Evolutionary conservation across 2,797 vertebrate species (phyloP).

Genomic region (Sebastes elongatus): DNA sequence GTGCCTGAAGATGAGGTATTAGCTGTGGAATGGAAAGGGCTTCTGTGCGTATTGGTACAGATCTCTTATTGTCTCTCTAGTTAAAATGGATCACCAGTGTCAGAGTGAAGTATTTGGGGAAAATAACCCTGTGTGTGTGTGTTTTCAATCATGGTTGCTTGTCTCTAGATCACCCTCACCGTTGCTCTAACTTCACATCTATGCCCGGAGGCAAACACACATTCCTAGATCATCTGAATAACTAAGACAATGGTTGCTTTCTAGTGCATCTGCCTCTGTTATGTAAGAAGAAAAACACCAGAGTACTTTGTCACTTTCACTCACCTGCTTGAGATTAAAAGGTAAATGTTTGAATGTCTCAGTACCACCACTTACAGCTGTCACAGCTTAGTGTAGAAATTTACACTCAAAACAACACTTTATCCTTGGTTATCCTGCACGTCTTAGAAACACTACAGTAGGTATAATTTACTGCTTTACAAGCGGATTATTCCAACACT

Average conservation of each 20-base stretch:
- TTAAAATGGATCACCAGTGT: constrained; percentile 2
- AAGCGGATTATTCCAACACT: constrained; percentile 36
- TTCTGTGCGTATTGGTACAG: background rate
- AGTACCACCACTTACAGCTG: constrained; percentile 42
- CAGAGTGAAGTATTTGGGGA: background rate
- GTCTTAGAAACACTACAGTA: constrained; percentile 28
- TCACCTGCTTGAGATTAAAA: constrained; percentile 22
- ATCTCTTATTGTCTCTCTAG: constrained; percentile 2
- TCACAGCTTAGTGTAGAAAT: constrained; percentile 32
- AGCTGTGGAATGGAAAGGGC: background rate
- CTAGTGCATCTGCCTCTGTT: background rate
- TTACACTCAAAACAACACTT: constrained; percentile 51
- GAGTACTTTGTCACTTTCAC: background rate
- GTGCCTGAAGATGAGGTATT: background rate
- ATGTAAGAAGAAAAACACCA: background rate
- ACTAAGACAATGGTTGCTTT: background rate
- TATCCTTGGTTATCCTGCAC: constrained; percentile 38
- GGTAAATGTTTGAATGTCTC: constrained; percentile 22
- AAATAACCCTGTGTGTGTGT: constrained; percentile 16
- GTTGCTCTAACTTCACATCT: constrained; percentile 24
- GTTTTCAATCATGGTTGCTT: constrained; percentile 44
- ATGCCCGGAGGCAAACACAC: background rate
- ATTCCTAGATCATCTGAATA: background rate
- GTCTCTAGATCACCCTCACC: constrained; percentile 31
- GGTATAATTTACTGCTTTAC: constrained; percentile 55